Evolutionary conservation across 2,113 vertebrate genomes (phyloP), one percentile per base, ranked within the genome.

Genomic region (Polypterus bichir): DNA sequence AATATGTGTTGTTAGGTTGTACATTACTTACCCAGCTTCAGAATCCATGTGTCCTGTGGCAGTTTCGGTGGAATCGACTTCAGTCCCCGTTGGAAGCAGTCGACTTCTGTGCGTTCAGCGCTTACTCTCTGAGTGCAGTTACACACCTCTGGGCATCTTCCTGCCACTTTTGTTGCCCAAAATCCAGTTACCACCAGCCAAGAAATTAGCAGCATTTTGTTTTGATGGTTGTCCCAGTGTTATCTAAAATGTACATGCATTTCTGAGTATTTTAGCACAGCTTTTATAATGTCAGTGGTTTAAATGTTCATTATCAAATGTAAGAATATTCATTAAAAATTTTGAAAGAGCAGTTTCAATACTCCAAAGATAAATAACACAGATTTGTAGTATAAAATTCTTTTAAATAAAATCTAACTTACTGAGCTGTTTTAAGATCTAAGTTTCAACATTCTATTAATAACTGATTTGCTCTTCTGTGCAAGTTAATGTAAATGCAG

Each of bases 1-100:
- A 27, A 27, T 27, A 27, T 27, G 27, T 2, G 27, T 27, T 27
- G 27, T 27, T 27, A 27, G 27, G 27, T 2, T 27, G 27, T 27
- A 27, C 27, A 27, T 27, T 27, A 54, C 72, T 68, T 59, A 84
- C 81, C 82, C 60, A 88, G 69, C 69, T 86, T 83, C 46, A 88
- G 62, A 58, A 84, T 74, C 83, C 82, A 83, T 7, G 77, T 59
- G 57, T 88, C 79, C 44, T 64, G 51, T 7, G 84, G 81, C 47
- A 87, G 73, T 5, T 64, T 58, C 5, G 74, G 60, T n/a, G 84
- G 84, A 54, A 87, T 77, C 5, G 54, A 6, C 44, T 49, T 64
- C 60, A 88, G 74, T 1, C 77, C 75, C 44, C 7, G 76, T 68
- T 76, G 81, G 52, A 78, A 77, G 69, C 86, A 86, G 70, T 79